Evolutionary conservation across 1,140 invertebrate species (phyloP), one percentile per base, ranked within the genome.

Genomic region (Charaxes varanes): DNA sequence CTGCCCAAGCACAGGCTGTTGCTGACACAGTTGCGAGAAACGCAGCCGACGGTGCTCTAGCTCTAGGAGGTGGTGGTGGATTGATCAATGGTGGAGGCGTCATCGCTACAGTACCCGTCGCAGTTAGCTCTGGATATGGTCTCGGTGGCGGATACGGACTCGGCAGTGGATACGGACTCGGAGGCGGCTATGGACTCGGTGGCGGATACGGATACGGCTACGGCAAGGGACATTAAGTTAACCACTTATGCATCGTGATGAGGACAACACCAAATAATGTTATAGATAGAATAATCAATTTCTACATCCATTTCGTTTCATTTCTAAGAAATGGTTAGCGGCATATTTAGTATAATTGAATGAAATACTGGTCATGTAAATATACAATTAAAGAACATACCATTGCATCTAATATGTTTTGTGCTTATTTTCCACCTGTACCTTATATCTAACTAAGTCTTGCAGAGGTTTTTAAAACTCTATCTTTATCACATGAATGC

Each of bases 1-100:
- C 77, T 2, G 73, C 73, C 3, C 77, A 72, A 23, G 71, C 77
- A 4, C 71, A 77, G 26, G 73, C 71, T 6, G 61, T 77, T 4
- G 74, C 78, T 3, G 78, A 79, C 28, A 57, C 66, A 0, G 74
- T 73, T 3, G 78, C 74, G 3, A 61, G 68, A 7, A 62, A 64
- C 22, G 71, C 60, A 8, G 58, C 68, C 4, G 62, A 66, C 4
- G 70, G 69, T 16, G 70, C 52, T 22, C 28, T 73, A 1, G 35
- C 67, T 27, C 36, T 64, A 3, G 77, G 71, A 6, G 58, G 48
- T 30, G 54, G 48, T 11, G 34, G 11, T 4, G 54, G 46, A 6
- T 12, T 47, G 3, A 36, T 41, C 2, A 53, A 33, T 11, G 48
- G 47, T 16, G 52, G 44, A 3, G 36, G 34, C 13, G 60, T 31